These are phyloP conservation scores for Heliconius melpomene DNA, from an alignment of 1,140 invertebrate genomes.

Conservation along the genomic window DNA sequence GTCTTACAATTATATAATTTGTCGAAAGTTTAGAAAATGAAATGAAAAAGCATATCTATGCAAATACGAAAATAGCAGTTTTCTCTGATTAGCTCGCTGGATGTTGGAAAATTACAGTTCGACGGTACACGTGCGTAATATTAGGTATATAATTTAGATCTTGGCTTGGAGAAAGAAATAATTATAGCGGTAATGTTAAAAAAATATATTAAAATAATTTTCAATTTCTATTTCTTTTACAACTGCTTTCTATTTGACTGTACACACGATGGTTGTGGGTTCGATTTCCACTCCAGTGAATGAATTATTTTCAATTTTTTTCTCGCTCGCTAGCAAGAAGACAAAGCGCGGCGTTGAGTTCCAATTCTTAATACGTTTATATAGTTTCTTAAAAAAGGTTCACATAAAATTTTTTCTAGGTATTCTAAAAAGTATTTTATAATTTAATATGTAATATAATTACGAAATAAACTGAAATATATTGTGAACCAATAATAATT, in stretches of 20 bases:
- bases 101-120: slow-evolving; percentile 9
- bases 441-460: not conserved
- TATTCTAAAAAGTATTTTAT: not conserved
- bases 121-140: not conserved
- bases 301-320: not conserved
- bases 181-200: not conserved
- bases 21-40: slow-evolving; percentile 9
- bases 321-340: not conserved
- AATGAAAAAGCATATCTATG: not conserved
- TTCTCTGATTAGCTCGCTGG: slow-evolving; percentile 12
- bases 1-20: not conserved
- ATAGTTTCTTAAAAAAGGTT: not conserved
- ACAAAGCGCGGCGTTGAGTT: not conserved
- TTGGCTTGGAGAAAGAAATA: not conserved
- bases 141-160: slow-evolving; percentile 4
- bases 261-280: not conserved
- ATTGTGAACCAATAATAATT: not conserved
- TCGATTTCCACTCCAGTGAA: not conserved
- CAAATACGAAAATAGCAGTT: not conserved
- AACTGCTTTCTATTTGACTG: not conserved
- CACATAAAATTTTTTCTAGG: not conserved
- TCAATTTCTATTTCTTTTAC: not conserved
- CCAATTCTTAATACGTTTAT: not conserved
- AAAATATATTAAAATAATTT: not conserved
- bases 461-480: not conserved